Evolutionary conservation across 2,888 invertebrate species (phyloP).

Genomic region (Tachina grossa): DNA sequence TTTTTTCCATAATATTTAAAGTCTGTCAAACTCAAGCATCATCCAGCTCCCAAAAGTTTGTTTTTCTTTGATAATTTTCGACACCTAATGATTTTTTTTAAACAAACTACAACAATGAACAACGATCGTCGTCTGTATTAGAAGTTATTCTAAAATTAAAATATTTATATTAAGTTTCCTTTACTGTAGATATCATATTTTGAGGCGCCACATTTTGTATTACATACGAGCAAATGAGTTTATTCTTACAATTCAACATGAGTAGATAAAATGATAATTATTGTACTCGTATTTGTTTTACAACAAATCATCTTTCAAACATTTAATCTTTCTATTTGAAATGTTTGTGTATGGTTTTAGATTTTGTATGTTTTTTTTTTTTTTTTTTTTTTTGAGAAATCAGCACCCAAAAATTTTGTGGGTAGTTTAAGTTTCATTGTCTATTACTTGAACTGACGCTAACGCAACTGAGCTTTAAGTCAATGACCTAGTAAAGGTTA

Average conservation of each 20-base stretch:
- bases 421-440: neutral
- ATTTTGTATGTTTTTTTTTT: slow-evolving; percentile 16
- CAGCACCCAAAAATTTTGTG: neutral
- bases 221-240: neutral
- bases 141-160: slow-evolving; percentile 10
- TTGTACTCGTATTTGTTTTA: too few species aligned
- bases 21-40: too few species aligned
- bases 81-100: neutral
- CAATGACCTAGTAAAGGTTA: neutral
- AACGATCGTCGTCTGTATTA: neutral
- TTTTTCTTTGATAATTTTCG: neutral
- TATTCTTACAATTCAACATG: slow-evolving; percentile 1
- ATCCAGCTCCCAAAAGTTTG: neutral
- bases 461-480: neutral
- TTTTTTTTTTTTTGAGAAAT: neutral
- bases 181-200: slow-evolving; percentile 41
- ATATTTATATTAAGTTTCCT: slow-evolving; percentile 4
- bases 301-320: neutral
- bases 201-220: slow-evolving; percentile 56
- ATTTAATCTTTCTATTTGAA: slow-evolving; percentile 2
- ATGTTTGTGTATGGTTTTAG: neutral
- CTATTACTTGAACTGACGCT: neutral
- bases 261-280: slow-evolving; percentile 10
- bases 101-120: neutral
- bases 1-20: neutral